These are phyloP conservation scores for Caenorhabditis zanzibari DNA, from an alignment of 2,888 invertebrate species.

Conservation along the genomic window DNA sequence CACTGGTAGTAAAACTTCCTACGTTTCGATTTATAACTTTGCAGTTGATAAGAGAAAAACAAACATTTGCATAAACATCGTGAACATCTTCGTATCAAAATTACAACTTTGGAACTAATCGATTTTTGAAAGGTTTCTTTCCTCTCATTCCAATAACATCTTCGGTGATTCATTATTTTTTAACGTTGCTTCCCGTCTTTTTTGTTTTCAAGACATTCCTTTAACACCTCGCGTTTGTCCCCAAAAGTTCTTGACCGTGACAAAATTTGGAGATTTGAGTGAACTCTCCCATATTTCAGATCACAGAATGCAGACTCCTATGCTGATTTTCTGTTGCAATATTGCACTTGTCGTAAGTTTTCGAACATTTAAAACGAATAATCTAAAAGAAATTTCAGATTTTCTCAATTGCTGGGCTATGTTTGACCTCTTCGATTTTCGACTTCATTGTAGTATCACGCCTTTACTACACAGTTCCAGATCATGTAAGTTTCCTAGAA, in stretches of 20 bases:
- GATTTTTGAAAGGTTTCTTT: constrained; percentile 43
- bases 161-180: neutral
- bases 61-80: constrained; percentile 34
- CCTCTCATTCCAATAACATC: neutral
- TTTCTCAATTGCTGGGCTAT: constrained; percentile 63
- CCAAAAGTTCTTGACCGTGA: neutral
- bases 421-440: constrained; percentile 69
- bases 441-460: constrained; percentile 70
- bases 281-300: constrained; percentile 15
- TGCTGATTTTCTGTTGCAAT: constrained; percentile 58
- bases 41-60: constrained; percentile 20
- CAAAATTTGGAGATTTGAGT: neutral
- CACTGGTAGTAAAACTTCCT: neutral
- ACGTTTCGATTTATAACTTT: neutral
- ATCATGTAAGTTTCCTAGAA: constrained; percentile 56
- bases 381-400: constrained; percentile 36
- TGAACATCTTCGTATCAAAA: constrained; percentile 11
- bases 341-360: constrained; percentile 55
- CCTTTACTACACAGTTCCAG: constrained; percentile 71
- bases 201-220: neutral
- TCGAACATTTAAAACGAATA: neutral
- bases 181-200: neutral
- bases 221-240: neutral
- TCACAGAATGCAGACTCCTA: constrained; percentile 53
- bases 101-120: neutral